phyloP scores from a whole-genome alignment of 2,113 vertebrate genomes.

The Pollimyrus isidori region DNA sequence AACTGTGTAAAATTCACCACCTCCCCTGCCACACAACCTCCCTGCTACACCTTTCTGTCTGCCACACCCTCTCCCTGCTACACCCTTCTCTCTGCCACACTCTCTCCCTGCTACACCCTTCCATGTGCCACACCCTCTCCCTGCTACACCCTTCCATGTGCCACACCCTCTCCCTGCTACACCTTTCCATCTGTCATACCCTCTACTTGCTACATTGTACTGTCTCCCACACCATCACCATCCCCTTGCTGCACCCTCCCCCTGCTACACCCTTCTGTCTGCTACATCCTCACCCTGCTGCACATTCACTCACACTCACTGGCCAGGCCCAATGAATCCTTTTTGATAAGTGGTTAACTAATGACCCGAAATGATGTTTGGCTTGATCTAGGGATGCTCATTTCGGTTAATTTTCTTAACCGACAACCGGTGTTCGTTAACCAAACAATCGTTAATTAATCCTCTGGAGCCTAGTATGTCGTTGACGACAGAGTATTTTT shows the following conservation, averaged over 20 bases:
- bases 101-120: background rate
- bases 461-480: too few species aligned
- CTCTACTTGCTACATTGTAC: background rate
- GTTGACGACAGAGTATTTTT: too few species aligned
- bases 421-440: too few species aligned
- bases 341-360: background rate
- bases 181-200: background rate
- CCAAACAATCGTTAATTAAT: too few species aligned
- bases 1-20: background rate
- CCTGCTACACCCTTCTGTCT: background rate
- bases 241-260: background rate
- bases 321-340: background rate
- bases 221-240: background rate
- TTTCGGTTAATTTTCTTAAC: too few species aligned
- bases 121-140: background rate
- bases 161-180: background rate
- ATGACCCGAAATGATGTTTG: background rate
- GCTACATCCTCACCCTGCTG: background rate
- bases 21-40: background rate
- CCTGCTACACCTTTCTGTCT: background rate
- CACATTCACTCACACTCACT: background rate
- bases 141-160: background rate
- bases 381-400: too few species aligned
- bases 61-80: background rate
- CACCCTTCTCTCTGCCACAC: background rate